Evolutionary conservation across 2,113 vertebrate genomes (phyloP), one percentile per base, ranked within the genome.

Genomic region (Gopherus flavomarginatus): DNA sequence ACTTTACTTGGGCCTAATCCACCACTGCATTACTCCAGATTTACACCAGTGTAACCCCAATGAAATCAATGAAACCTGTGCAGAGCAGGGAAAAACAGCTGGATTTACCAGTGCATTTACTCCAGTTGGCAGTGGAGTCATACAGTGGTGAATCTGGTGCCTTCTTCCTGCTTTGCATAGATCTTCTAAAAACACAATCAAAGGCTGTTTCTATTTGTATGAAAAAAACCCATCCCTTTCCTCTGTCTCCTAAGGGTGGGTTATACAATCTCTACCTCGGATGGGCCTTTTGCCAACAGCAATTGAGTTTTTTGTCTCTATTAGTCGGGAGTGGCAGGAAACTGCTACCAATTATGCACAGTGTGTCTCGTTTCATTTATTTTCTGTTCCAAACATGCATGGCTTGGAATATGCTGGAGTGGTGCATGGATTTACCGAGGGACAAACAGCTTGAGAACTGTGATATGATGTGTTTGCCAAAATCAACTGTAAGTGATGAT

Each of bases 311-410:
- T 95, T 97, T 93, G 8, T 54, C 84, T 94, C 86, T 0, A 56
- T 94, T 94, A 95, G 88, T 94, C 87, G 95, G 96, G 95, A 31
- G 79, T 86, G 93, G 95, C 96, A 95, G 96, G 94, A 96, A 97
- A 88, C 96, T 93, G 52, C 92, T 93, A 91, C 88, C 94, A 90
- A 86, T 95, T 92, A 75, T 83, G 93, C 77, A 86, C 89, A 50
- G 87, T 79, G 38, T 90, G 84, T 85, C 69, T 56, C 44, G 85
- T 92, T 96, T 97, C 92, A 93, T 94, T 62, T 78, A 69, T 85
- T 93, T 27, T 91, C 83, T 49, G 31, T 85, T 92, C 86, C 85
- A 95, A 95, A 85, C 54, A 87, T 38, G 81, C 86, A 54, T 5
- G 53, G 52, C 26, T 59, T 62, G 82, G 81, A 50, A 62, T 27